Conservation (phyloP, 2,888 invertebrate genomes). For the Hartigia nigra region DNA sequence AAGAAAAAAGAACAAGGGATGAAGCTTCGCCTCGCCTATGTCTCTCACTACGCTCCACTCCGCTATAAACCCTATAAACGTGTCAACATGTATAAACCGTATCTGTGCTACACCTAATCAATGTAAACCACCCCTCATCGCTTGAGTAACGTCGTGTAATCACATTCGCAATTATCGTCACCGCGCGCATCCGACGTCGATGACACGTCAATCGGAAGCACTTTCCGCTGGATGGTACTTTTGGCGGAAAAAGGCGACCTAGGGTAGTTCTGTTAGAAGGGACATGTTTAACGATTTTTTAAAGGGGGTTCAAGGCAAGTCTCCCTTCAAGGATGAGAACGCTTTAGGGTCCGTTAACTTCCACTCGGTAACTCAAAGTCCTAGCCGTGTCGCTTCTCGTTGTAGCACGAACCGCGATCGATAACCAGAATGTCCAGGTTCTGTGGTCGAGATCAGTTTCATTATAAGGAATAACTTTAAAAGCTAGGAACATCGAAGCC, state of each 20-base stretch:
- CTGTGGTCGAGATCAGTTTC: background rate
- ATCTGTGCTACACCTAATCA: conserved; percentile 65
- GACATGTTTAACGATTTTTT: background rate
- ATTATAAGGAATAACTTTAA: background rate
- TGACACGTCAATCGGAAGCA: background rate
- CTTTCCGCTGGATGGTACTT: background rate
- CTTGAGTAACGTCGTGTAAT: conserved; percentile 62
- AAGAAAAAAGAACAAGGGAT: conserved; percentile 45
- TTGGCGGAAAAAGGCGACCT: background rate
- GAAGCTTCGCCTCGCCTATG: conserved; percentile 65
- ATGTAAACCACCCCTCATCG: conserved; percentile 64
- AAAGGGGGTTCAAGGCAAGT: background rate
- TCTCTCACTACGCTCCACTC: conserved; percentile 65
- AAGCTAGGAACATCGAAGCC: background rate
- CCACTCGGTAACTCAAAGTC: background rate
- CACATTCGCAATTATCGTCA: conserved; percentile 35
- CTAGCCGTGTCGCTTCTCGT: background rate
- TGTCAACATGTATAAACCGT: conserved; percentile 51
- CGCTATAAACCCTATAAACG: conserved; percentile 55
- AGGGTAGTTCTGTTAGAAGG: background rate
- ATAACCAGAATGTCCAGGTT: background rate
- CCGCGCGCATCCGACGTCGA: background rate
- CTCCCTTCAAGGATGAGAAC: background rate
- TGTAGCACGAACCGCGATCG: background rate
- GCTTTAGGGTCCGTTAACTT: background rate